phyloP scores from a whole-genome alignment of 2,888 invertebrate species.

The Apamea anceps region DNA sequence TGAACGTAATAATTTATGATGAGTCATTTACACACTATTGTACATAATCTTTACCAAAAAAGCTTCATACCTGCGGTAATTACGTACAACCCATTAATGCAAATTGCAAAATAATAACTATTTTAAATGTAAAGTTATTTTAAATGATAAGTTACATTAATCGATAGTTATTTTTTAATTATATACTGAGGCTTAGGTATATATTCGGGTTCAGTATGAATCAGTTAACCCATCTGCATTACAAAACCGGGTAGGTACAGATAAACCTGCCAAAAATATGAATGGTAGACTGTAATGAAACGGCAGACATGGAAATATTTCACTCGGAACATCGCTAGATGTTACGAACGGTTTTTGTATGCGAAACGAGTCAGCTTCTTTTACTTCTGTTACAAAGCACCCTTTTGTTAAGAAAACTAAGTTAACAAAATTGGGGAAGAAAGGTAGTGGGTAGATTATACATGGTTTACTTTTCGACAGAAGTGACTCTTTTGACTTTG shows the following conservation, averaged over 20 bases:
- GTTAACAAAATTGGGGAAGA: neutral
- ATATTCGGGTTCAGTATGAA: no score
- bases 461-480: neutral
- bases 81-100: no score
- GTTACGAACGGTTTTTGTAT: neutral
- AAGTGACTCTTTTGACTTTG: neutral
- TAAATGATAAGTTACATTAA: no score
- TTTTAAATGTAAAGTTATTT: no score
- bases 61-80: no score
- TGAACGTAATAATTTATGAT: no score
- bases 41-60: no score
- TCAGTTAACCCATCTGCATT: neutral
- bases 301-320: neutral
- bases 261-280: neutral
- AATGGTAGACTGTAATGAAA: neutral
- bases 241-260: neutral
- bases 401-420: slow-evolving; percentile 4
- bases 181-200: no score
- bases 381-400: slow-evolving; percentile 26
- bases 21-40: no score
- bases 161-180: no score
- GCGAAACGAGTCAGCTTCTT: neutral
- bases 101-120: no score
- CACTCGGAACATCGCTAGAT: slow-evolving; percentile 2
- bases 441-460: neutral